Base-by-base conservation (phyloP, 1,140 invertebrate species). In the Euura lappo region DNA sequence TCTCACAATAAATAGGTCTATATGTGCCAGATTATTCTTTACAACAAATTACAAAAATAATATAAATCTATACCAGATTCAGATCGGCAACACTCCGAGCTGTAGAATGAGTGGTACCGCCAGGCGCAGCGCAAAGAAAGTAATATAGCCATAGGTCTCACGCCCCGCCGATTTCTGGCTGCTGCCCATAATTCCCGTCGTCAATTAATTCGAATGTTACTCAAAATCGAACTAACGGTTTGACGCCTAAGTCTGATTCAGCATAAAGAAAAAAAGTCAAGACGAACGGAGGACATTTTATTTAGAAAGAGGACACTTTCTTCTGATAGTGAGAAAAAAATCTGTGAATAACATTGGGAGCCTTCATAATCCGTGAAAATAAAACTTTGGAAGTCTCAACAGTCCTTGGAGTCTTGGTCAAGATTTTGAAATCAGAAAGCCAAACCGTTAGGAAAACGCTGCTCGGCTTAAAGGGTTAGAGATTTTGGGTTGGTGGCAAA, bases 51-150 rank as follows among this genome's bases (percentile, higher is more conserved):
- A 28, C 28, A 28, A 28, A 28, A 28, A 28, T 28, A 28, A 28
- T 28, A 28, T 28, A 28, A 0, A 28, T 28, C 28, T 28, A 28
- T 28, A n/a, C 51, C 10, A n/a, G 51, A 60, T 60, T 6, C 13
- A n/a, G 51, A 60, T 60, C 51, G 13, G 13, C 51, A n/a, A 28
- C 51, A 11, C 51, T 8, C 51, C 10, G 13, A 60, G 13, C 8
- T 11, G 72, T 78, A 28, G 75, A 75, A 71, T 75, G 76, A 80
- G 76, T 83, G 82, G 79, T 83, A 83, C 78, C 77, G 76, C 82
- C 81, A 80, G 80, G 80, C 81, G 78, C 80, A 81, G 74, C 13
- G 51, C 77, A 84, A 84, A 77, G 82, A 85, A 85, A 85, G 83
- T 84, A 82, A 84, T 60, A 60, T 60, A 60, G 8, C 4, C 51